Base-by-base conservation (phyloP, 2,113 vertebrate species). In the Spermophilus dauricus region DNA sequence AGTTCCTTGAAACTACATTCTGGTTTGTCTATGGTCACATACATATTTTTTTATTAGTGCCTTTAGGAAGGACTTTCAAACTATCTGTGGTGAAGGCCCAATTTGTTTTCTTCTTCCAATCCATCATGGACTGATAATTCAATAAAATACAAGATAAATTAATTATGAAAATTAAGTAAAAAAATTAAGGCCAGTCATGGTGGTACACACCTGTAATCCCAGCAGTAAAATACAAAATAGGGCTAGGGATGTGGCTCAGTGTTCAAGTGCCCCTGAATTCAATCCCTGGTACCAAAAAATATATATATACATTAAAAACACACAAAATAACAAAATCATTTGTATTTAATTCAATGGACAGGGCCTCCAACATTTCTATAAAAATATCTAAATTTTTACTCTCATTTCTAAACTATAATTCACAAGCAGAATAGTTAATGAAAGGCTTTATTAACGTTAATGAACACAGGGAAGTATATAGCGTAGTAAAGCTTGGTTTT, bases 391-490 rank as follows among this genome's bases (percentile, higher is more conserved):
- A 92, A 84, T 28, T 22, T 93, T 93, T 84, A 73, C 10, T 83
- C 28, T 96, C 73, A 92, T 82, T 58, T 96, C 17, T 89, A n/a
- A 73, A 88, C 20, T 75, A 39, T 32, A 86, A 53, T 81, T 84
- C 58, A 90, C 39, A 84, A 95, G 70, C 1, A 93, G 39, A 87
- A 73, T 91, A 80, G n/a, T 75, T 94, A 91, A 96, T 90, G 4
- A 90, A 84, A 53, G 81, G 2, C 28, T 91, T 69, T 81, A 58
- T 70, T 70, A 69, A 76, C 95, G 24, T 5, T 90, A 85, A 72
- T 82, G 13, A 91, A 89, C 20, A 84, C 85, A 93, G 45, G 24
- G 37, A 91, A 94, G 63, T 89, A 37, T 84, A 58, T 86, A 78
- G 51, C 53, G 42, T 28, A 51, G 28, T 89, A 32, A 75, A 95